Evolutionary conservation across 2,888 invertebrate genomes (phyloP).

Genomic region (Cosmia pyralina): DNA sequence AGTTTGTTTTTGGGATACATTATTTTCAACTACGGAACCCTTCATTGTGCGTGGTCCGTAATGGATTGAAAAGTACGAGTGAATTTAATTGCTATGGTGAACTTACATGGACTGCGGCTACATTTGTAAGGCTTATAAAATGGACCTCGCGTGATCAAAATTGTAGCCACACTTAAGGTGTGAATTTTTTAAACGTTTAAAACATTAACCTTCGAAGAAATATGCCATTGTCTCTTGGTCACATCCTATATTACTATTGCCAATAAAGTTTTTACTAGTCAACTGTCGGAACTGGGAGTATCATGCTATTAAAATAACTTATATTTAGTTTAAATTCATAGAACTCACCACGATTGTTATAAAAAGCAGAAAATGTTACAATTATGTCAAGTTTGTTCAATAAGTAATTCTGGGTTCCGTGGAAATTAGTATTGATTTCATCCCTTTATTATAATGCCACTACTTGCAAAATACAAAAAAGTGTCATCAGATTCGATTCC

Average conservation of each 20-base stretch:
- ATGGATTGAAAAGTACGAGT: background rate
- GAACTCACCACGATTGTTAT: constrained; percentile 54
- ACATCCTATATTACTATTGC: background rate
- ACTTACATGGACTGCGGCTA: background rate
- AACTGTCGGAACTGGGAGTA: background rate
- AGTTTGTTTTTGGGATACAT: too few species aligned
- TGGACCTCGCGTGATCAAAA: background rate
- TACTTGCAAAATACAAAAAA: too few species aligned
- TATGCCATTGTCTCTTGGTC: constrained; percentile 31
- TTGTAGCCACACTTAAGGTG: background rate
- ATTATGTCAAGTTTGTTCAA: constrained; percentile 20
- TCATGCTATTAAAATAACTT: constrained; percentile 47
- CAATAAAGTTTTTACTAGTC: constrained; percentile 6
- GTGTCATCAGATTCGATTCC: too few species aligned
- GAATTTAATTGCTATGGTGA: background rate
- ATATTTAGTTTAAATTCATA: constrained; percentile 61
- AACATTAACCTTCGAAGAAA: constrained; percentile 1
- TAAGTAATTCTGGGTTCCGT: constrained; percentile 18
- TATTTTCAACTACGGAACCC: too few species aligned
- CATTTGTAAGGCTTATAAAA: background rate
- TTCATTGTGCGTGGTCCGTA: too few species aligned
- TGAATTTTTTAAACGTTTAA: background rate
- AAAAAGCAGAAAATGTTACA: constrained; percentile 54
- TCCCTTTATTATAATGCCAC: background rate
- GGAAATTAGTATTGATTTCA: background rate